Conservation (phyloP, 2,888 invertebrate genomes). For the Arge pagana region DNA sequence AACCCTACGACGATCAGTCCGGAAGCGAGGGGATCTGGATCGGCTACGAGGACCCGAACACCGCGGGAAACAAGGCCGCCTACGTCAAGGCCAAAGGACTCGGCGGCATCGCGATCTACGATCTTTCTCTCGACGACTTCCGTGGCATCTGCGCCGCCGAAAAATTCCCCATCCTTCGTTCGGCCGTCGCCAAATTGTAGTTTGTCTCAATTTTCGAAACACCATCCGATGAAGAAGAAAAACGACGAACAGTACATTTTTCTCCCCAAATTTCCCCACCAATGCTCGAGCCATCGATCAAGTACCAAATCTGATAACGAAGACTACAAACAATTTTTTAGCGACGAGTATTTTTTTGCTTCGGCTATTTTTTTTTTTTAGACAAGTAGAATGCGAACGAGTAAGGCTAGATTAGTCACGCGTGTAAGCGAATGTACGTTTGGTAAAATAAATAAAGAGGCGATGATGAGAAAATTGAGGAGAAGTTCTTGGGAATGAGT, state of each 20-base stretch:
- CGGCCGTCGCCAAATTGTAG: constrained; percentile 66
- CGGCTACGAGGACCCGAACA: constrained; percentile 81
- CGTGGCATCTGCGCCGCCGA: constrained; percentile 79
- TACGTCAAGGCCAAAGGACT: constrained; percentile 75
- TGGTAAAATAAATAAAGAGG: too few species aligned
- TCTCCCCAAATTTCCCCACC: too few species aligned
- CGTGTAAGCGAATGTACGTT: background rate
- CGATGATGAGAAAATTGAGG: background rate
- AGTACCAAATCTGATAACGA: too few species aligned
- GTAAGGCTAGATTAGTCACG: too few species aligned
- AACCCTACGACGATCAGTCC: constrained; percentile 67
- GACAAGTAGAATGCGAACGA: too few species aligned
- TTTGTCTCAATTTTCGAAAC: too few species aligned
- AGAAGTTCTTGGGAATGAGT: background rate
- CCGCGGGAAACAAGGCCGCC: constrained; percentile 76
- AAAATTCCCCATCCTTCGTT: constrained; percentile 78
- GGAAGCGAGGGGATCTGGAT: constrained; percentile 80
- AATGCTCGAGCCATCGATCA: too few species aligned
- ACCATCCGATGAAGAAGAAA: too few species aligned
- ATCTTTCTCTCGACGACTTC: constrained; percentile 81
- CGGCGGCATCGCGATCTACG: constrained; percentile 77
- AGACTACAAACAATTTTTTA: too few species aligned
- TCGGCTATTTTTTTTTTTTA: too few species aligned
- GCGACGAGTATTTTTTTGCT: too few species aligned
- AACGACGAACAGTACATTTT: too few species aligned